Evolutionary conservation across 30 jellyfish, hydroid and myxozoan genomes (phyloP).

Genomic region (Hydractinia echinata): DNA sequence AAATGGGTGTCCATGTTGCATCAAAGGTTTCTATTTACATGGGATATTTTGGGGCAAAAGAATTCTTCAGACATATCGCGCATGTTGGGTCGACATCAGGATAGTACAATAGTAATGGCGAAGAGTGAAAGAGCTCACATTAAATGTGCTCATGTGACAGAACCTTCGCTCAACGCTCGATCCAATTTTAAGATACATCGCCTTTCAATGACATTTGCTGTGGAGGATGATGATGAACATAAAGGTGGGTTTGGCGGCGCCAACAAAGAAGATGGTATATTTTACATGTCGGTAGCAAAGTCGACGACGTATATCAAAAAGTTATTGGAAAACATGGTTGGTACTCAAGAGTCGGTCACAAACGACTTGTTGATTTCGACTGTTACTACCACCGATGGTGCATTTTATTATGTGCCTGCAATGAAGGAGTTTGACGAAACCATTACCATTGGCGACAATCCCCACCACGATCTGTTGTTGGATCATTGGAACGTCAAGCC

Average conservation of each 20-base stretch:
- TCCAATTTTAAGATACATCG: constrained; percentile 24
- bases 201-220: constrained; percentile 17
- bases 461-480: constrained; percentile 7
- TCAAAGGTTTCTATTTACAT: neutral
- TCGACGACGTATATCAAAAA: constrained; percentile 3
- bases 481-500: constrained; percentile 37
- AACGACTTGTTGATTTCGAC: constrained; percentile 13
- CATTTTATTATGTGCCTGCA: constrained; percentile 30
- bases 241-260: constrained; percentile 23
- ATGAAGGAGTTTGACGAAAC: constrained; percentile 9
- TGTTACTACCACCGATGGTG: constrained; percentile 8
- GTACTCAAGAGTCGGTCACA: constrained; percentile 4
- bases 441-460: neutral
- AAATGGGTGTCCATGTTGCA: constrained; percentile 36
- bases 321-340: constrained; percentile 18
- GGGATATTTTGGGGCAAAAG: constrained; percentile 28
- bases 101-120: constrained; percentile 16
- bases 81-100: constrained; percentile 32
- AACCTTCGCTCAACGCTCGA: neutral
- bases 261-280: constrained; percentile 33
- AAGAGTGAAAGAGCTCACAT: constrained; percentile 23
- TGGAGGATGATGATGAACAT: neutral
- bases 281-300: constrained; percentile 24
- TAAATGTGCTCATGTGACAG: constrained; percentile 4
- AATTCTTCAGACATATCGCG: constrained; percentile 21